Conservation (phyloP, 2,797 vertebrate species). For the Coreius guichenoti region DNA sequence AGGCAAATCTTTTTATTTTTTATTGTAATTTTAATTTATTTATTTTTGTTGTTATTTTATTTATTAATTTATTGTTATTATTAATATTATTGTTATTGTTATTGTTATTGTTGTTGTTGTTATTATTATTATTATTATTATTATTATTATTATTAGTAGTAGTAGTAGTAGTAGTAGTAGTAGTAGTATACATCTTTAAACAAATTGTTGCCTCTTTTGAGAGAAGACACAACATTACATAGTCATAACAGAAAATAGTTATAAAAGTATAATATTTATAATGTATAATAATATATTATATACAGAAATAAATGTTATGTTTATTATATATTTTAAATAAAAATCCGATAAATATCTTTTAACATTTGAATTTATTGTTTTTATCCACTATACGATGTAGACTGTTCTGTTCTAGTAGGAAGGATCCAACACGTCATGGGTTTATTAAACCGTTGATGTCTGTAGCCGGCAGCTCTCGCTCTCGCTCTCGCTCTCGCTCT, state of each 20-base stretch:
- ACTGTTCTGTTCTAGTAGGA: too few species aligned
- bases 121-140: too few species aligned
- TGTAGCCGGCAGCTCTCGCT: constrained; percentile 23
- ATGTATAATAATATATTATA: background rate
- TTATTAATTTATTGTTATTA: too few species aligned
- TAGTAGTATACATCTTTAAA: too few species aligned
- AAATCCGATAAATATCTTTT: too few species aligned
- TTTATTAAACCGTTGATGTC: background rate
- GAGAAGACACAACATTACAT: background rate
- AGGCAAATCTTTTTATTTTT: background rate
- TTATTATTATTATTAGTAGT: background rate
- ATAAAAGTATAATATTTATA: background rate
- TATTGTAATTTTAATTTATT: background rate
- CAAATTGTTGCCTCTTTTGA: background rate
- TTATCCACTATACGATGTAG: too few species aligned
- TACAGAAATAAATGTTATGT: too few species aligned
- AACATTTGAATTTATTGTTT: background rate
- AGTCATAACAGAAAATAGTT: background rate
- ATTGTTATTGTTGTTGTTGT: too few species aligned
- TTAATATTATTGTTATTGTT: too few species aligned
- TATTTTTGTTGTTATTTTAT: too few species aligned
- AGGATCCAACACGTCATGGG: background rate
- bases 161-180: background rate
- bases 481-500: constrained; percentile 19
- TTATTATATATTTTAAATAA: background rate